phyloP scores from a whole-genome alignment of 2,113 vertebrate species.

The Ondatra zibethicus region DNA sequence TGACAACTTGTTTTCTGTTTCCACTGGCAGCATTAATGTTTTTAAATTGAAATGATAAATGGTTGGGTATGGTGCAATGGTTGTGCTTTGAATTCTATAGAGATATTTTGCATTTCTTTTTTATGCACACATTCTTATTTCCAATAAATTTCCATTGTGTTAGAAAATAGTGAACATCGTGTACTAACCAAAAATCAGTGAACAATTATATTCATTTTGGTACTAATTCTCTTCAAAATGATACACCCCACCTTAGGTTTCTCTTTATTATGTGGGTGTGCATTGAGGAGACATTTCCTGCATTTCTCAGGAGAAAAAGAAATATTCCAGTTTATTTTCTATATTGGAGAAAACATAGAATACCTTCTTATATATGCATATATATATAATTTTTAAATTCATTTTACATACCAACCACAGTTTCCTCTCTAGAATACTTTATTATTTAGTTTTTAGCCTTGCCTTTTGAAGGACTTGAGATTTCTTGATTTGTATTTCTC shows the following conservation, averaged over 20 bases:
- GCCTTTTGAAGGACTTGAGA: slow-evolving; percentile 53
- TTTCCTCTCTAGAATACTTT: slow-evolving; percentile 37
- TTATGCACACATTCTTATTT: slow-evolving; percentile 65
- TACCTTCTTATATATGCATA: slow-evolving; percentile 17
- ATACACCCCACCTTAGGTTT: slow-evolving; percentile 23
- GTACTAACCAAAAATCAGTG: slow-evolving; percentile 40
- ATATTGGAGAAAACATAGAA: slow-evolving; percentile 14
- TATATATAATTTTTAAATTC: no score
- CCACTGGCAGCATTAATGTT: slow-evolving; percentile 80
- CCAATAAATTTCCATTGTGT: slow-evolving; percentile 63
- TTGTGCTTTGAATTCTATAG: slow-evolving; percentile 65
- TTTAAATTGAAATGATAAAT: slow-evolving; percentile 82
- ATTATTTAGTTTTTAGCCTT: slow-evolving; percentile 36
- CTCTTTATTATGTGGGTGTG: slow-evolving; percentile 3
- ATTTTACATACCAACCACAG: no score
- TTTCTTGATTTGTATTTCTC: slow-evolving; percentile 58
- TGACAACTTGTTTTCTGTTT: slow-evolving; percentile 84
- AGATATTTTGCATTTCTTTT: slow-evolving; percentile 66
- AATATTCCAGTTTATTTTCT: slow-evolving; percentile 23
- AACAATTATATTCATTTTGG: slow-evolving; percentile 32
- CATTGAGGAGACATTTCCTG: neutral
- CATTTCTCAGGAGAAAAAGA: slow-evolving; percentile 5
- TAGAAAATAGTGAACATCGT: slow-evolving; percentile 17
- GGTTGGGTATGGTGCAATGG: slow-evolving; percentile 48
- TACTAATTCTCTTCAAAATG: neutral